These are phyloP conservation scores for Triplophysa siluroides DNA, from an alignment of 2,113 vertebrate species.

Conservation along the genomic window DNA sequence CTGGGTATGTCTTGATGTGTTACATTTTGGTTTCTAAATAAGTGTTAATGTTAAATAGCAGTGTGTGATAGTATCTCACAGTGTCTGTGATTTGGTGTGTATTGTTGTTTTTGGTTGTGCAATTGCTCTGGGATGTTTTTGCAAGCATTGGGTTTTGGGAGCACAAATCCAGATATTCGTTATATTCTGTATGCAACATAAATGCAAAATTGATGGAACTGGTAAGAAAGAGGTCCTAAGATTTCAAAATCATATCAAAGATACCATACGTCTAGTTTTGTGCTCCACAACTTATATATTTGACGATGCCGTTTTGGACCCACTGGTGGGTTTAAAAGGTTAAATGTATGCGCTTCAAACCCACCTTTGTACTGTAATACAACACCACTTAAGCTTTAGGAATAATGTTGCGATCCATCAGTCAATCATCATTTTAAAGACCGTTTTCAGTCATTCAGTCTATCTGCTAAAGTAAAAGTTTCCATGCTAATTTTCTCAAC, in stretches of 20 bases:
- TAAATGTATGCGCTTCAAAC: too few species aligned
- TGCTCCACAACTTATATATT: too few species aligned
- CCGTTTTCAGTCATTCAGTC: slow-evolving; percentile 8
- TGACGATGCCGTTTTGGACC: too few species aligned
- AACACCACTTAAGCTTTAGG: neutral
- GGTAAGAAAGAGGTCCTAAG: too few species aligned
- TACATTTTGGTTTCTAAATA: neutral
- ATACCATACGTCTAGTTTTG: too few species aligned
- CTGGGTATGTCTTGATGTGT: neutral
- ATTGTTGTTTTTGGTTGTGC: neutral
- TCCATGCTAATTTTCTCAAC: slow-evolving; percentile 6
- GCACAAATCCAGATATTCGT: too few species aligned
- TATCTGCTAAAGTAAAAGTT: slow-evolving; percentile 20
- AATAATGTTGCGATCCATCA: neutral
- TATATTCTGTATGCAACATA: too few species aligned
- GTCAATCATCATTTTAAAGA: slow-evolving; percentile 3
- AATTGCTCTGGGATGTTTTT: neutral
- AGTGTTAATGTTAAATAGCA: neutral
- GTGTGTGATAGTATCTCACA: neutral
- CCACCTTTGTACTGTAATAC: too few species aligned
- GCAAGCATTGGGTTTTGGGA: too few species aligned
- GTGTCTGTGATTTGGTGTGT: neutral
- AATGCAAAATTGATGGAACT: too few species aligned
- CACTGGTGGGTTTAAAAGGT: too few species aligned
- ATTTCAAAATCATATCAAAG: too few species aligned